Evolutionary conservation across 2,113 vertebrate genomes (phyloP).

Genomic region (Alectura lathami): DNA sequence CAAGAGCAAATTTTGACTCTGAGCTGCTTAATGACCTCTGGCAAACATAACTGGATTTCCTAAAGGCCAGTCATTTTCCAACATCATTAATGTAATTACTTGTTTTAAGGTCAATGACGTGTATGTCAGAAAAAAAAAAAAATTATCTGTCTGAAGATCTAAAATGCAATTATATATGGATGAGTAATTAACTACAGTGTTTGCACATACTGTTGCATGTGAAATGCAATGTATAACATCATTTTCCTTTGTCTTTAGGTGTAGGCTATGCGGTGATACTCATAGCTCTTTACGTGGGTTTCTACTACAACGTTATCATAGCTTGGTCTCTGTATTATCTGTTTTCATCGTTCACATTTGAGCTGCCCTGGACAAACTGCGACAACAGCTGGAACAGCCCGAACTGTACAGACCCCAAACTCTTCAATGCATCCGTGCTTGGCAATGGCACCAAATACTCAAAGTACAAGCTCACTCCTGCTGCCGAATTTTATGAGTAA

Average conservation of each 20-base stretch:
- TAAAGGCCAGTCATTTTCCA: conserved; percentile 24
- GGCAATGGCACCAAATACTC: conserved; percentile 87
- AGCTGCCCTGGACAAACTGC: conserved; percentile 92
- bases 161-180: neutral
- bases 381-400: conserved; percentile 90
- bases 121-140: neutral
- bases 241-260: conserved; percentile 76
- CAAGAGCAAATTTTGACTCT: conserved; percentile 10
- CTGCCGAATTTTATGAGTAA: conserved; percentile 98
- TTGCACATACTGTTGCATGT: neutral
- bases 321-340: conserved; percentile 98
- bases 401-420: conserved; percentile 88
- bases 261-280: conserved; percentile 97
- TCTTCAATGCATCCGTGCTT: conserved; percentile 82
- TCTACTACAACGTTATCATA: conserved; percentile 99
- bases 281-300: conserved; percentile 97
- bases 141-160: neutral
- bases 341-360: conserved; percentile 89
- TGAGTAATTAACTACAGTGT: neutral
- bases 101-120: neutral
- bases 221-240: neutral
- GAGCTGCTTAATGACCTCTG: conserved; percentile 20
- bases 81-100: neutral
- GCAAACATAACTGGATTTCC: neutral
- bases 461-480: conserved; percentile 93